These are phyloP conservation scores for Pleuronectes platessa DNA, from an alignment of 2,113 vertebrate genomes.

Conservation along the genomic window DNA sequence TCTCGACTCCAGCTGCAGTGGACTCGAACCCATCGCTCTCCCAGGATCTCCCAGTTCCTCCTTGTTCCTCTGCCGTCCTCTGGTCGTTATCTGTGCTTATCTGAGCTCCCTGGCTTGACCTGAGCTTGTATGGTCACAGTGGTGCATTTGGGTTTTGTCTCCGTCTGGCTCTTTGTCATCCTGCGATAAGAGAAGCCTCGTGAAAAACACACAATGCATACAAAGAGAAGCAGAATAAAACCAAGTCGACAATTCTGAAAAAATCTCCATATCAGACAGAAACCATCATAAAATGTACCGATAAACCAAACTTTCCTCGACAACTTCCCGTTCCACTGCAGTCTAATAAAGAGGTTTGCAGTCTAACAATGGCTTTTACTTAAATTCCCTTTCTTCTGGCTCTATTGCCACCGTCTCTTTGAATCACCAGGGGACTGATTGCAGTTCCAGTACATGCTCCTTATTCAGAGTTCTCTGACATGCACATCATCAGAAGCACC, in stretches of 20 bases:
- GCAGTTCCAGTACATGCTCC: slow-evolving; percentile 36
- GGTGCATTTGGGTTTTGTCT: background rate
- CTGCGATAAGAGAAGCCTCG: background rate
- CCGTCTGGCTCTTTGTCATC: background rate
- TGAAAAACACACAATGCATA: background rate
- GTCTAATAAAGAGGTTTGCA: slow-evolving; percentile 19
- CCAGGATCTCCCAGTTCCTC: background rate
- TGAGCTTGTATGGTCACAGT: background rate
- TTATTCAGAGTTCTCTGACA: slow-evolving; percentile 58
- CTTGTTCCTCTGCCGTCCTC: background rate
- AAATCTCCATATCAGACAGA: slow-evolving; percentile 3
- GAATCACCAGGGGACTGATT: slow-evolving; percentile 50
- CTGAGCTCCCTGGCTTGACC: background rate
- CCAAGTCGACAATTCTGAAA: background rate
- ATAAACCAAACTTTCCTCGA: slow-evolving; percentile 16
- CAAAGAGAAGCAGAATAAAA: background rate
- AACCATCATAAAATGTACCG: background rate
- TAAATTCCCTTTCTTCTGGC: slow-evolving; percentile 13
- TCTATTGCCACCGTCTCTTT: slow-evolving; percentile 17
- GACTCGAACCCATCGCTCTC: background rate
- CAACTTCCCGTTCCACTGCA: background rate
- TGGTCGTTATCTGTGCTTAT: background rate
- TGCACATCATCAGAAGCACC: slow-evolving; percentile 54
- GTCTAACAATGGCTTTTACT: slow-evolving; percentile 24
- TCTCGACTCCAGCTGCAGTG: background rate